Evolutionary conservation across 2,888 invertebrate species (phyloP).

Genomic region (Clanis bilineata): DNA sequence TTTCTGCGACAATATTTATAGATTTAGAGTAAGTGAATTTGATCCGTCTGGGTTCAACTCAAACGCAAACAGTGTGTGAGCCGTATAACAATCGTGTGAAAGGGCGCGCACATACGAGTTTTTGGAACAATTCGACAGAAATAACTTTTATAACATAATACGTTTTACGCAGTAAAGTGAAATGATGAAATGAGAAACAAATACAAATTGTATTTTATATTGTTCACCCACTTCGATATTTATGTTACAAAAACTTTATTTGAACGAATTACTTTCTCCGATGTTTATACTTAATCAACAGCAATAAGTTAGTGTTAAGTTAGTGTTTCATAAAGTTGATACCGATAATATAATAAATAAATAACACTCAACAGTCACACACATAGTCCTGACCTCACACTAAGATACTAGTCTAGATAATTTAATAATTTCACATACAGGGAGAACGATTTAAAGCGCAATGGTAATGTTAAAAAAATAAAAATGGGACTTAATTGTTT

Average conservation of each 20-base stretch:
- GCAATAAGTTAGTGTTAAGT: too few relatives aligned
- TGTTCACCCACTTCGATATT: neutral
- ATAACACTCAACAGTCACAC: too few relatives aligned
- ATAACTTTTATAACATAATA: neutral
- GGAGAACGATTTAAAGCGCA: too few relatives aligned
- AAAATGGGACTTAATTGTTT: too few relatives aligned
- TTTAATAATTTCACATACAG: too few relatives aligned
- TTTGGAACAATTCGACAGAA: neutral
- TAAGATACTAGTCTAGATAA: too few relatives aligned
- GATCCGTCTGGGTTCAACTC: conserved; percentile 43
- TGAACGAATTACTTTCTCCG: neutral
- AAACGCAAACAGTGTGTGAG: conserved; percentile 35
- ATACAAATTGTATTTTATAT: neutral
- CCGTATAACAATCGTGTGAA: conserved; percentile 34
- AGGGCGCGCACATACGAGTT: neutral
- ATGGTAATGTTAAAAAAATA: too few relatives aligned
- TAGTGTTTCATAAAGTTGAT: too few relatives aligned
- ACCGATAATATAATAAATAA: too few relatives aligned
- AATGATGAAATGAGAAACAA: neutral
- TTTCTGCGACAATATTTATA: conserved; percentile 54
- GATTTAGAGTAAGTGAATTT: conserved; percentile 54
- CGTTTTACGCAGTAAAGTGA: neutral
- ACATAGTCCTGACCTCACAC: too few relatives aligned
- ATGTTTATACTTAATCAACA: too few relatives aligned
- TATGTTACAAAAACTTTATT: neutral